Percentiles rank a stretch among this genome's conserved stretches.
phyloP scores from a whole-genome alignment of 2,797 vertebrate genomes.

The Numenius phaeopus region DNA sequence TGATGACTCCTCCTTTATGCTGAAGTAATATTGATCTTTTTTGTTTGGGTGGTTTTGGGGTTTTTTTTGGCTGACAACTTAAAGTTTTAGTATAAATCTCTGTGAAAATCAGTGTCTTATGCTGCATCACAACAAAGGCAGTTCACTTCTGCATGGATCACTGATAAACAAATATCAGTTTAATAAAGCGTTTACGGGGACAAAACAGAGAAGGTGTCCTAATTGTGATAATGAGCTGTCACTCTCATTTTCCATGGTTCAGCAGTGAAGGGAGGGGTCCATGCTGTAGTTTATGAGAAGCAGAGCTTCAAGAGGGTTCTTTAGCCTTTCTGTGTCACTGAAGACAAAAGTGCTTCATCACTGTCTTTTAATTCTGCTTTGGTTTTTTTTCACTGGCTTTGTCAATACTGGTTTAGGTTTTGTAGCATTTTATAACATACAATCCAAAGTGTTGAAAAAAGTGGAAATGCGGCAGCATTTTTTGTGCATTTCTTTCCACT shows the following conservation, averaged over 20 bases:
- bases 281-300: neutral
- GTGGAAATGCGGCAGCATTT: slow-evolving; percentile 14
- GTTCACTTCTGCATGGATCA: neutral
- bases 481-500: slow-evolving; percentile 28
- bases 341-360: neutral
- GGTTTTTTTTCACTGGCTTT: neutral
- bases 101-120: neutral
- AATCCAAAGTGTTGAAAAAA: neutral
- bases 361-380: neutral
- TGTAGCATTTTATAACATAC: neutral
- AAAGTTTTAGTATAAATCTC: neutral
- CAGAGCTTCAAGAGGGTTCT: neutral
- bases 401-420: neutral
- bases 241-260: neutral
- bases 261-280: neutral
- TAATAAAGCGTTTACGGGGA: neutral
- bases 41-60: neutral
- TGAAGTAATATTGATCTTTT: neutral
- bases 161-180: neutral
- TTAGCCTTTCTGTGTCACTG: neutral
- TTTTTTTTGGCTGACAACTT: neutral
- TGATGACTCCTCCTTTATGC: neutral
- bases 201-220: neutral
- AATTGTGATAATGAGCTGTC: neutral
- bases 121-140: neutral